Evolutionary conservation across 2,888 invertebrate species (phyloP).

Genomic region (Unio delphinus): DNA sequence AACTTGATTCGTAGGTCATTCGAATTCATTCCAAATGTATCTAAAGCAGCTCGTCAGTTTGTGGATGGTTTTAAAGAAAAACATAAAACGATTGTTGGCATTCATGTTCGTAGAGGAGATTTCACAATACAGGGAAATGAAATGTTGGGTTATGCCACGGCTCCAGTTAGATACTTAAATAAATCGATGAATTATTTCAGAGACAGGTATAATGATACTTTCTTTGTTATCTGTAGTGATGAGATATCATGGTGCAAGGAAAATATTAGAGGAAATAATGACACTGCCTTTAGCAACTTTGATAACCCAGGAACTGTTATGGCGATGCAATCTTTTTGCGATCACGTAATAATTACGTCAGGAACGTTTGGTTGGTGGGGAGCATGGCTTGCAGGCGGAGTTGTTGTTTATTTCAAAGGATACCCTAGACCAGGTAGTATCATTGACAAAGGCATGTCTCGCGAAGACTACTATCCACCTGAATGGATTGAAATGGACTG

Average conservation of each 20-base stretch:
- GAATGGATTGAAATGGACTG: constrained; percentile 17
- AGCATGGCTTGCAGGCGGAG: constrained; percentile 23
- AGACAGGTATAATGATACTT: constrained; percentile 23
- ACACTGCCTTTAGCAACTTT: constrained; percentile 8
- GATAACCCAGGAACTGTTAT: constrained; percentile 11
- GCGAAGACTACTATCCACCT: constrained; percentile 16
- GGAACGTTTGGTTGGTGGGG: constrained; percentile 36
- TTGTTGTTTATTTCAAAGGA: constrained; percentile 17
- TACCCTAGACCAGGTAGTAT: constrained; percentile 18
- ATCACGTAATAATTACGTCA: constrained; percentile 25
- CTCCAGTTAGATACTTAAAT: constrained; percentile 32
- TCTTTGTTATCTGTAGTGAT: constrained; percentile 46
- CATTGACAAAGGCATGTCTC: constrained; percentile 10
- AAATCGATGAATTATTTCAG: constrained; percentile 42
- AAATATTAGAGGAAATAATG: constrained; percentile 15
- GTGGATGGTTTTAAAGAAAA: constrained; percentile 10
- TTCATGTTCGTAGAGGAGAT: constrained; percentile 43
- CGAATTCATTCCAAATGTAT: constrained; percentile 20
- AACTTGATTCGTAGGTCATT: constrained; percentile 28
- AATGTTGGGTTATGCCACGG: constrained; percentile 40
- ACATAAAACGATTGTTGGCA: constrained; percentile 26
- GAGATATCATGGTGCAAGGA: constrained; percentile 37
- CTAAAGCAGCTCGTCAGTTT: constrained; percentile 11
- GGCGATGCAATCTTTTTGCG: constrained; percentile 17
- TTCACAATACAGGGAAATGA: constrained; percentile 23